Evolutionary conservation across 2,888 invertebrate genomes (phyloP).

Genomic region (Thymelicus sylvestris): DNA sequence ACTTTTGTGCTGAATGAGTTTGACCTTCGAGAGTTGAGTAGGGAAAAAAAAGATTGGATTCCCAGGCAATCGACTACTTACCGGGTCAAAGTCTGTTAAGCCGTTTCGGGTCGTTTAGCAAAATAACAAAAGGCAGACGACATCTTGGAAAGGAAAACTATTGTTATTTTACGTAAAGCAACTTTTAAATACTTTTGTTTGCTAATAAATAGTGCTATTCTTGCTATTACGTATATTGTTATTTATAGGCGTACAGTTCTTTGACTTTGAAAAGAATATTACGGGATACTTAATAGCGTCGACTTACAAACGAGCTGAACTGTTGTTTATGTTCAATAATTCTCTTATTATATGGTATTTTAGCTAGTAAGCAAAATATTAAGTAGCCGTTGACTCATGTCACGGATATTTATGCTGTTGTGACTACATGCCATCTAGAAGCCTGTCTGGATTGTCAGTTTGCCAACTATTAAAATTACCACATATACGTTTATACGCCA

Average conservation of each 20-base stretch:
- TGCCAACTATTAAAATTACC: no score
- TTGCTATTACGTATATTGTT: neutral
- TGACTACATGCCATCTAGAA: no score
- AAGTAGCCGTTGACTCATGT: no score
- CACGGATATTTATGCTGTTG: no score
- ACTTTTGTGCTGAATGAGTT: constrained; percentile 18
- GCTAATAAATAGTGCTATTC: neutral
- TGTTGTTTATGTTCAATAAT: no score
- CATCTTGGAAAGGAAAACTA: neutral
- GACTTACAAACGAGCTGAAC: no score
- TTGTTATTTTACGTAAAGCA: constrained; percentile 7
- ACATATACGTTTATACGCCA: no score
- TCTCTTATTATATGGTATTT: no score
- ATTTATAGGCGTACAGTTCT: neutral
- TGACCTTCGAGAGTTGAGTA: constrained; percentile 25
- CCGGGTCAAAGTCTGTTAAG: constrained; percentile 21
- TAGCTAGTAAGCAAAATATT: no score
- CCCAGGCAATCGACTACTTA: constrained; percentile 22
- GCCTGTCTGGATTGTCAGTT: no score
- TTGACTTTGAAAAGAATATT: neutral
- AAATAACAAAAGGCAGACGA: constrained; percentile 12
- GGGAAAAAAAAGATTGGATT: constrained; percentile 23
- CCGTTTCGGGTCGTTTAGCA: constrained; percentile 8
- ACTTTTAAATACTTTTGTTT: constrained; percentile 1
- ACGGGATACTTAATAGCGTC: no score